phyloP scores from a whole-genome alignment of 2,888 invertebrate genomes.

The Odontothrips loti region DNA sequence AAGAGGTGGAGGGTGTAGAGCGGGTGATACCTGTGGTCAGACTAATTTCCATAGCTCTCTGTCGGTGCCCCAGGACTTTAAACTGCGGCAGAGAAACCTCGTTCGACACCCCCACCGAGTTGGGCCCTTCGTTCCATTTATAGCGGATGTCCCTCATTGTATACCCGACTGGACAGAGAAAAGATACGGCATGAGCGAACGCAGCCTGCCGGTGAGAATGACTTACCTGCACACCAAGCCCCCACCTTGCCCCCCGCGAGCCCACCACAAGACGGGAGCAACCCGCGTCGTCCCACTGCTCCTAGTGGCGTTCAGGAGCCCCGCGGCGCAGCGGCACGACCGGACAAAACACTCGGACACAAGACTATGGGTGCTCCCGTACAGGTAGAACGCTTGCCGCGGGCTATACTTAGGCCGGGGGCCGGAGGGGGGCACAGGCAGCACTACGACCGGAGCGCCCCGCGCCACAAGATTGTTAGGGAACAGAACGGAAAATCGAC shows the following conservation, averaged over 20 bases:
- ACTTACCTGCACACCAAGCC: slow-evolving; percentile 32
- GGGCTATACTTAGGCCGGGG: slow-evolving; percentile 49
- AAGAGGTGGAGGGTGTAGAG: slow-evolving; percentile 24
- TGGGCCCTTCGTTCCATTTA: slow-evolving; percentile 93
- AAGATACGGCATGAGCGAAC: slow-evolving; percentile 22
- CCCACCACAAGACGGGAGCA: slow-evolving; percentile 40
- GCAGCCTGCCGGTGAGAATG: slow-evolving; percentile 35
- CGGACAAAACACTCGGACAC: slow-evolving; percentile 39
- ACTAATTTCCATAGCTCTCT: slow-evolving; percentile 93
- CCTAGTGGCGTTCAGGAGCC: too few relatives aligned
- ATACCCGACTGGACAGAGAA: slow-evolving; percentile 80
- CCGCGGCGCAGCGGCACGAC: not conserved
- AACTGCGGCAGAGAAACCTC: slow-evolving; percentile 96
- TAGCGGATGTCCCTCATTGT: slow-evolving; percentile 97
- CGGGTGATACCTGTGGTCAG: slow-evolving; percentile 80
- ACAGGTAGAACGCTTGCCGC: slow-evolving; percentile 46
- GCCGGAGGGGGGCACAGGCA: slow-evolving; percentile 41
- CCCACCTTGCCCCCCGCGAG: slow-evolving; percentile 44
- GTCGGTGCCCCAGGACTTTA: slow-evolving; percentile 94
- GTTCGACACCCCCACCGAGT: slow-evolving; percentile 92
- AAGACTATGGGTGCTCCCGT: slow-evolving; percentile 31
- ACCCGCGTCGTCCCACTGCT: slow-evolving; percentile 4
- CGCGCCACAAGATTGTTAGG: not conserved
- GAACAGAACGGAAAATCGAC: too few relatives aligned
- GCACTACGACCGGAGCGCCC: not conserved